Base-by-base conservation (phyloP, 2,888 invertebrate species). In the Galerucella nymphaeae region DNA sequence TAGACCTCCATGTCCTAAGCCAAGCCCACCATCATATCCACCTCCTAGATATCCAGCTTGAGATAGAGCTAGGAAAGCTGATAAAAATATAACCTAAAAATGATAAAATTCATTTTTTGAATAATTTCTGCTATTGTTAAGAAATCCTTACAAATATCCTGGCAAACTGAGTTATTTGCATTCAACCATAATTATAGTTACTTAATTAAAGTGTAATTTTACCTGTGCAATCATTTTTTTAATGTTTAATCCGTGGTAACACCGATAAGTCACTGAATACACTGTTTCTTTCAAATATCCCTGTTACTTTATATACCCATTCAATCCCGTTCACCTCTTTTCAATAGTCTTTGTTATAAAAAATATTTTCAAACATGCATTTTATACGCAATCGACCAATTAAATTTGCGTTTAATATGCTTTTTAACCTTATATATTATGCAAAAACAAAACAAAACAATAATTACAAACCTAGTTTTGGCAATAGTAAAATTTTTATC, bases 41-140 rank as follows among this genome's bases (percentile, higher is more conserved):
- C 77, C 74, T 63, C 75, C 74, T 63, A 72, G 68, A 42, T 38
- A 57, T 20, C 72, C 72, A 45, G 75, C 77, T 57, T 74, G 75
- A 9, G 68, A 61, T 11, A 74, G 38, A 6, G 73, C 76, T 30
- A 73, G 45, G 55, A 68, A 9, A 16, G 68, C 58, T 42, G 68
- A 57, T 8, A 72, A 50, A 42, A 57, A 67, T 48, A 72, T 16
- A 58, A 65, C 64, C 72, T 68, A 41, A 57, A 62, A 18, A 50
- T 10, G 14, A 13, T 16, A 53, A 50, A 10, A 30, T 18, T 10
- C 1, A 53, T 53, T 16, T 53, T n/a, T 16, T 50, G n/a, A 5
- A 50, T 14, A 5, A 61, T 23, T 10, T n/a, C n/a, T n/a, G n/a
- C n/a, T 45, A 11, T 5, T 11, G 11, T 53, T 53, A 18, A 16